These are phyloP conservation scores for Stigmatopora nigra DNA, from an alignment of 2,113 vertebrate genomes.

Conservation along the genomic window DNA sequence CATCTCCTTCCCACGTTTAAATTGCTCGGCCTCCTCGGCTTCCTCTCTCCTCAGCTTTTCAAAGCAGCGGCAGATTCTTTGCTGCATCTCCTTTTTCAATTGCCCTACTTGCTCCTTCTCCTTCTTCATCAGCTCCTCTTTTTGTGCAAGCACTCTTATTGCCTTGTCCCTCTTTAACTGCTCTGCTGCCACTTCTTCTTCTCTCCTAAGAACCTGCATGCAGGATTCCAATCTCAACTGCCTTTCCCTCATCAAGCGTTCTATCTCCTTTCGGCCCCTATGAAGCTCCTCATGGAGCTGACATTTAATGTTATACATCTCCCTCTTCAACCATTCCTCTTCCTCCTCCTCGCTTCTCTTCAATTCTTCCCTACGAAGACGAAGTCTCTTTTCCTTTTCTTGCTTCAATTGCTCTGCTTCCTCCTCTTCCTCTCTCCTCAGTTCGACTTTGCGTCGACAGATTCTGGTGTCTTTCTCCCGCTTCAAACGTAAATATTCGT, in stretches of 20 bases:
- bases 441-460: no score
- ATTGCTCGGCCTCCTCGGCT: slow-evolving; percentile 60
- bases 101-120: neutral
- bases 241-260: neutral
- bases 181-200: slow-evolving; percentile 2
- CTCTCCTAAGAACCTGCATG: slow-evolving; percentile 19
- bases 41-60: slow-evolving; percentile 40
- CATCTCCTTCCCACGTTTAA: slow-evolving; percentile 67
- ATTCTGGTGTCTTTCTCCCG: neutral
- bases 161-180: slow-evolving; percentile 10
- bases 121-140: neutral
- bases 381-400: neutral
- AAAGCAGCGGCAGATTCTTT: slow-evolving; percentile 30
- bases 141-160: neutral
- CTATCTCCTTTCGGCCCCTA: no score
- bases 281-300: no score
- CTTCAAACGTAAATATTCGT: neutral
- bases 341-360: slow-evolving; percentile 3
- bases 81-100: neutral
- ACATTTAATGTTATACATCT: neutral
- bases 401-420: neutral
- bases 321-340: slow-evolving; percentile 1
- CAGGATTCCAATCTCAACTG: slow-evolving; percentile 7
- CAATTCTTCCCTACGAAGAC: slow-evolving; percentile 17
- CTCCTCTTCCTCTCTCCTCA: neutral